Evolutionary conservation across 2,888 invertebrate species (phyloP).

Genomic region (Parnassius orleans): DNA sequence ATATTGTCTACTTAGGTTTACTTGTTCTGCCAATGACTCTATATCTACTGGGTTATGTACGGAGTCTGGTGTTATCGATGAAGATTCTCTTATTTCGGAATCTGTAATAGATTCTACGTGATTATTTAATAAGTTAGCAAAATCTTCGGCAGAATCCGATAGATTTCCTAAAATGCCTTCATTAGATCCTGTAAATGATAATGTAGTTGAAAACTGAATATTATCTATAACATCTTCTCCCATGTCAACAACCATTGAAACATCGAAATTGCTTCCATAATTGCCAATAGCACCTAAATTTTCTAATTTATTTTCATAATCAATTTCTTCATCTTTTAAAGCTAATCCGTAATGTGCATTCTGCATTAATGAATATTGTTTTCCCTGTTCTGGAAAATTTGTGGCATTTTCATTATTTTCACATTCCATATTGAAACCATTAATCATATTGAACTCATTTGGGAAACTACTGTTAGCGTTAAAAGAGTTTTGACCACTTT

Average conservation of each 20-base stretch:
- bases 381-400: conserved; percentile 79
- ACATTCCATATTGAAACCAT: conserved; percentile 88
- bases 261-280: conserved; percentile 84
- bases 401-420: conserved; percentile 84
- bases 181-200: conserved; percentile 89
- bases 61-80: conserved; percentile 86
- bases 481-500: conserved; percentile 88
- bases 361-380: conserved; percentile 89
- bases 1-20: conserved; percentile 82
- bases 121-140: conserved; percentile 87
- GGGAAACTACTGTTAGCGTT: conserved; percentile 84
- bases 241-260: conserved; percentile 92
- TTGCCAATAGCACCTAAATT: conserved; percentile 83
- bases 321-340: conserved; percentile 90
- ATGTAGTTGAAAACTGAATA: conserved; percentile 89
- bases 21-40: conserved; percentile 89
- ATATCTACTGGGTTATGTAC: conserved; percentile 84
- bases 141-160: conserved; percentile 90
- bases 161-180: conserved; percentile 90
- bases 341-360: conserved; percentile 91
- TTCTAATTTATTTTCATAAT: conserved; percentile 88
- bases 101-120: conserved; percentile 85
- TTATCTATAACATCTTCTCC: conserved; percentile 89
- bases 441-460: conserved; percentile 85
- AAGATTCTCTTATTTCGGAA: conserved; percentile 85